Base-by-base conservation (phyloP, 2,888 invertebrate species). In the Nymphalis urticae region DNA sequence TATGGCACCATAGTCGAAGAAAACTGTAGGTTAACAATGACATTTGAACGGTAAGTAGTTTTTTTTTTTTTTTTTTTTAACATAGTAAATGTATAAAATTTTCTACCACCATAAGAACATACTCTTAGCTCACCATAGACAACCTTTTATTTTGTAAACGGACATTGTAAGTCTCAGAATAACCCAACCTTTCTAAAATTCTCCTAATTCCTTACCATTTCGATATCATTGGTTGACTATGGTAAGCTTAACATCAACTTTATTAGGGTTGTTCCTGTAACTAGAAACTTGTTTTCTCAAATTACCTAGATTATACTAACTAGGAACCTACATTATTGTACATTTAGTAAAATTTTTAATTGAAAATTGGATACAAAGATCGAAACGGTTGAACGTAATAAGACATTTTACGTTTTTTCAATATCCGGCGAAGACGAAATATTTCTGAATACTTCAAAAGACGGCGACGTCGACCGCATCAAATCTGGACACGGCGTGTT, bases 401-500 rank as follows among this genome's bases (percentile, higher is more conserved):
- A 32, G n/a, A n/a, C 42, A 27, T 16, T 54, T 42, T 58, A 58
- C n/a, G 58, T 51, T 50, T 50, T 64, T 53, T 75, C 86, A 70
- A 88, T 77, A 47, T 89, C 88, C 0, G 90, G 90, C 17, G 89
- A 89, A 7, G 90, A 88, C 32, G 90, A 86, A n/a, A 84, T 69
- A 67, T 85, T 84, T 68, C 86, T 80, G 64, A 83, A 85, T 19
- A 85, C 77, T 70, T 89, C 90, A 1, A 84, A 77, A 27, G 88
- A 81, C 3, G 89, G 89, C 58, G 88, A 87, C 36, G 77, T 67
- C 0, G 88, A 85, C 2, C 90, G 76, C 68, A 77, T 68, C 3
- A 85, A 73, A 66, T 90, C 92, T 0, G 89, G 86, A 58, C 89
- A 87, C 1, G 92, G 92, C 70, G 92, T 90, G 79, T 86, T 88